These are phyloP conservation scores for Urophycis tenuis DNA, from an alignment of 2,797 vertebrate species.

Conservation along the genomic window DNA sequence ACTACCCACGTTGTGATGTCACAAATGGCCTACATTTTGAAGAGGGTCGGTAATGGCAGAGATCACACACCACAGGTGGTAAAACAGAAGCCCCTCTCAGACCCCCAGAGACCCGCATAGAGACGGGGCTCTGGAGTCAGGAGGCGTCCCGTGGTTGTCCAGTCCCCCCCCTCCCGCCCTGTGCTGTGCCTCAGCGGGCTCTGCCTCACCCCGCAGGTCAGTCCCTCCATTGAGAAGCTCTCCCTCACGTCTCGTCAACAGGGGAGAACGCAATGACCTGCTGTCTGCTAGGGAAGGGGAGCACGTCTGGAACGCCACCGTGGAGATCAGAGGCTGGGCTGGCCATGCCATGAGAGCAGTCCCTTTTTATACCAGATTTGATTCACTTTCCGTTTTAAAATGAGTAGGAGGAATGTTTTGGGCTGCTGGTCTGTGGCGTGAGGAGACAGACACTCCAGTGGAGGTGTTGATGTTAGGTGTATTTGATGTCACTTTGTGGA, in stretches of 20 bases:
- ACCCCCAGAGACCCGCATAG: too few relatives aligned
- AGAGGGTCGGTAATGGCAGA: too few relatives aligned
- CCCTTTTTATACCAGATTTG: neutral
- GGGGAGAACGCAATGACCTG: constrained; percentile 46
- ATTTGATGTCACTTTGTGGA: neutral
- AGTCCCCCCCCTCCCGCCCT: constrained; percentile 38
- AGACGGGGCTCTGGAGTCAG: constrained; percentile 27
- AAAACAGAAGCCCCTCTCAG: too few relatives aligned
- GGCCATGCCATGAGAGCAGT: too few relatives aligned
- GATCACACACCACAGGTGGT: too few relatives aligned
- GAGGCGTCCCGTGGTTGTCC: constrained; percentile 13
- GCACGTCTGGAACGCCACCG: constrained; percentile 7
- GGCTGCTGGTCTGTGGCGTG: too few relatives aligned
- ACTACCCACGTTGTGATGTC: too few relatives aligned
- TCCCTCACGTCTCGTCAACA: constrained; percentile 46
- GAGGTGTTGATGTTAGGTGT: neutral
- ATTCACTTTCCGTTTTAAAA: neutral
- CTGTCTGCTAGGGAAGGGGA: constrained; percentile 44
- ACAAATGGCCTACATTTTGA: too few relatives aligned
- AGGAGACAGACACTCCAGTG: too few relatives aligned
- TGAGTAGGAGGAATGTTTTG: neutral
- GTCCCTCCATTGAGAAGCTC: constrained; percentile 41
- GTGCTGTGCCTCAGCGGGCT: constrained; percentile 32
- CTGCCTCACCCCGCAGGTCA: constrained; percentile 27
- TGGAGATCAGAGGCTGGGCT: too few relatives aligned